phyloP scores from a whole-genome alignment of 2,113 vertebrate genomes.

The Hystrix cristata region DNA sequence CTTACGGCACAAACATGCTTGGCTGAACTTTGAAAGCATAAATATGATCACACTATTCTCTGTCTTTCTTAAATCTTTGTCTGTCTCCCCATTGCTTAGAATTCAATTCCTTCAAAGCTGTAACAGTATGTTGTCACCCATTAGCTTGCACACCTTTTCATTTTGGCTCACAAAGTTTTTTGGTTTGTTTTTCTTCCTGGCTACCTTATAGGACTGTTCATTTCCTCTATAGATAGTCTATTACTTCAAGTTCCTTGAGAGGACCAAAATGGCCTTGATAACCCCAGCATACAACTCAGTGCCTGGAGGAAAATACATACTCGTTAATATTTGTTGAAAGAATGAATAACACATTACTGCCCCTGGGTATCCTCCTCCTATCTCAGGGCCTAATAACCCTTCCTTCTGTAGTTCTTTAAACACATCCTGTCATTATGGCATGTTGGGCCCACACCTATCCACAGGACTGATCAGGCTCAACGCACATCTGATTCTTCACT shows the following conservation, averaged over 20 bases:
- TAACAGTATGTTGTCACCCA: slow-evolving; percentile 17
- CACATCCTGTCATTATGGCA: not conserved
- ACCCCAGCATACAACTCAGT: not conserved
- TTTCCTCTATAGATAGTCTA: not conserved
- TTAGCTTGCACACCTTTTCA: not conserved
- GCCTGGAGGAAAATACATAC: slow-evolving; percentile 7
- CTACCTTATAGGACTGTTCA: not conserved
- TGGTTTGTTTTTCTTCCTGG: not conserved
- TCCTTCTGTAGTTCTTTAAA: not conserved
- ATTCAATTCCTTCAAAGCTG: slow-evolving; percentile 9
- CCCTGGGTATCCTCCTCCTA: not conserved
- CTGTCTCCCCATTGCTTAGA: not conserved
- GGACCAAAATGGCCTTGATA: not conserved
- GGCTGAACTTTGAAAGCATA: not conserved
- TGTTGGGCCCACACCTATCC: not conserved
- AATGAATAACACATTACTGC: slow-evolving; percentile 7
- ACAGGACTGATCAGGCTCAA: not conserved
- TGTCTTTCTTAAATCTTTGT: not conserved
- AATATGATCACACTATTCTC: not conserved
- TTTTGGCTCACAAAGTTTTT: not conserved
- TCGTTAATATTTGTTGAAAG: slow-evolving; percentile 34
- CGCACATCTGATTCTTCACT: not conserved
- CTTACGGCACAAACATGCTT: too few relatives aligned
- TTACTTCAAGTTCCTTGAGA: not conserved
- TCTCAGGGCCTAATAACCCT: not conserved